Evolutionary conservation across 2,888 invertebrate genomes (phyloP), one percentile per base, ranked within the genome.

Genomic region (Synergus laeviventris): DNA sequence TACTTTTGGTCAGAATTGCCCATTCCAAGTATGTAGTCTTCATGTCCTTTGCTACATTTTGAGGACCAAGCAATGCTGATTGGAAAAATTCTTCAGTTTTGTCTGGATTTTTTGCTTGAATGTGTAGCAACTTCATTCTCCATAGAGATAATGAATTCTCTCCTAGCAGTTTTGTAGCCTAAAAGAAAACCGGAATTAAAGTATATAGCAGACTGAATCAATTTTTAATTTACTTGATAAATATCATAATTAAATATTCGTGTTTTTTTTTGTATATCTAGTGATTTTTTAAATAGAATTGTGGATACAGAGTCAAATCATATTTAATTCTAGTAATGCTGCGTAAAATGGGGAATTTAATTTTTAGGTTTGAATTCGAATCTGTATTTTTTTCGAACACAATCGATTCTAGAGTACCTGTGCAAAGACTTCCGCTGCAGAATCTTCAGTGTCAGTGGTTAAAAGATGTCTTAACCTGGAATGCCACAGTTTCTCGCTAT

Each of bases 11-110:
- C 42, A 91, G 81, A 36, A 90, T 93, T 36, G 92, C 83, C 93
- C 94, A 94, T 85, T 94, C 92, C 0, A 95, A 89, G 76, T 94
- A 93, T 83, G 92, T 92, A 0, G 94, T 93, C 89, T 94, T 94
- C 36, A 94, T 90, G 38, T 92, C 89, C 78, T 92, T 88, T 1
- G 93, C 86, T 62, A 94, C 90, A 77, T 88, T 89, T 84, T 91
- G 91, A 79, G 93, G 92, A 85, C 93, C 92, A 81, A 90, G 91
- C 76, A 93, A 83, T 11, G 91, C 92, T 42, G 90, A 87, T 82
- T 90, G 86, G 78, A 91, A 93, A 74, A 92, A 86, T 64, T 88
- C 84, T 79, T 92, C 91, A 5, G 90, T 87, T 79, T 90, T 88
- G 49, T 90, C 88, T 11, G 89, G 86, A 76, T 86, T 87, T 62